Percentiles rank a stretch among this genome's conserved stretches.
phyloP scores from a whole-genome alignment of 2,888 invertebrate genomes.

The Ephialtes manifestator region DNA sequence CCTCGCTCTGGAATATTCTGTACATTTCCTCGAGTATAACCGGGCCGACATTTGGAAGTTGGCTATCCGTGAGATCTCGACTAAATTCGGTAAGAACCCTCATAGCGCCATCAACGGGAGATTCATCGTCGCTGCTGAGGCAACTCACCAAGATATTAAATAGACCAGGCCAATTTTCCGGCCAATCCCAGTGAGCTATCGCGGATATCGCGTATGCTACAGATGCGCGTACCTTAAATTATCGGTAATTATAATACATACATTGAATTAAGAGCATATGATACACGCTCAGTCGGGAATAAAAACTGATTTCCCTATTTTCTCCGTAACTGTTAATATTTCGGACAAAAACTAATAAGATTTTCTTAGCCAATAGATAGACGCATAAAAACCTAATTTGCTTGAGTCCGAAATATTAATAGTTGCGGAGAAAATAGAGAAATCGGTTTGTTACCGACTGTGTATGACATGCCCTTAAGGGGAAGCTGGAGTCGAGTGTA shows the following conservation, averaged over 20 bases:
- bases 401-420: too few species aligned
- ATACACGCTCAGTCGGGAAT: too few species aligned
- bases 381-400: too few species aligned
- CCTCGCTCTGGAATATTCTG: constrained; percentile 89
- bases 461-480: too few species aligned
- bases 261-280: too few species aligned
- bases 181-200: constrained; percentile 92
- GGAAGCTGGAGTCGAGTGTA: too few species aligned
- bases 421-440: too few species aligned
- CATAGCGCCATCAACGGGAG: constrained; percentile 91
- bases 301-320: too few species aligned
- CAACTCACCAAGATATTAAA: constrained; percentile 90
- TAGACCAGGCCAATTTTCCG: constrained; percentile 90
- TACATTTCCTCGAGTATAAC: constrained; percentile 91
- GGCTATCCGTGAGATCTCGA: constrained; percentile 89
- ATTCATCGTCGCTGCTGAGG: constrained; percentile 88
- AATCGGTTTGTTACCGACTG: too few species aligned
- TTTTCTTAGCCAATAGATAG: too few species aligned
- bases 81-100: constrained; percentile 90
- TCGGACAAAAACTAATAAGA: too few species aligned
- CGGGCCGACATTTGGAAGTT: constrained; percentile 90
- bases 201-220: constrained; percentile 91
- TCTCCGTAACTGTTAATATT: too few species aligned
- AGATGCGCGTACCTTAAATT: constrained; percentile 87
- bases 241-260: neutral